Base-by-base conservation (phyloP, 2,888 invertebrate species). In the Macaria liturata region DNA sequence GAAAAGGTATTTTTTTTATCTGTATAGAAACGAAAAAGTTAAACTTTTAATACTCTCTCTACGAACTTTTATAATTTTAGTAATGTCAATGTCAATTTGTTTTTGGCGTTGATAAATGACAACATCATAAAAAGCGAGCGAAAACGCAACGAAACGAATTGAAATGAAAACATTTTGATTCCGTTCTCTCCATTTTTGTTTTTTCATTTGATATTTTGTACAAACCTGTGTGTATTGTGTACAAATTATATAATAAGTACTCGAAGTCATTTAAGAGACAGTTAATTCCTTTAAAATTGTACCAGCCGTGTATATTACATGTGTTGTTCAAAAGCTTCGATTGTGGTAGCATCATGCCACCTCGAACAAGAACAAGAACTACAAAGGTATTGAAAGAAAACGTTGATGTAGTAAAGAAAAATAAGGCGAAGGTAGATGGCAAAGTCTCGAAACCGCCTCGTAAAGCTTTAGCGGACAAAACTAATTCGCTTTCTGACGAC, bases 401-500 rank as follows among this genome's bases (percentile, higher is more conserved):
- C 62, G 66, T 77, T 57, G 70, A 70, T 49, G 46, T 56, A 44
- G 68, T 66, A 9, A 61, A 62, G 9, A 64, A 61, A 50, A 78
- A 73, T 61, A 81, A 74, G 40, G n/a, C 53, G 6, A 83, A 76
- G 67, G 37, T 51, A 46, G 31, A 54, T 49, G 65, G 53, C 45
- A 82, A 76, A 63, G 59, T 57, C 8, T 54, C 65, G 2, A 85
- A 81, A 62, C 57, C 69, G 3, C 61, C 69, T 9, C 72, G 88
- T 57, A 86, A 82, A 69, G 82, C 81, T 51, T 74, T 90, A 64
- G 80, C 83, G 1, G 89, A 90, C 62, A 89, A 88, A 78, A 90
- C 89, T 0, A 90, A 89, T 64, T 89, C 90, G 0, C 82, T 86
- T 8, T 89, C 89, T 1, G 90, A 89, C 67, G 87, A 88, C 51